These are phyloP conservation scores for Chionodraco myersi DNA, from an alignment of 2,113 vertebrate genomes.

Conservation along the genomic window DNA sequence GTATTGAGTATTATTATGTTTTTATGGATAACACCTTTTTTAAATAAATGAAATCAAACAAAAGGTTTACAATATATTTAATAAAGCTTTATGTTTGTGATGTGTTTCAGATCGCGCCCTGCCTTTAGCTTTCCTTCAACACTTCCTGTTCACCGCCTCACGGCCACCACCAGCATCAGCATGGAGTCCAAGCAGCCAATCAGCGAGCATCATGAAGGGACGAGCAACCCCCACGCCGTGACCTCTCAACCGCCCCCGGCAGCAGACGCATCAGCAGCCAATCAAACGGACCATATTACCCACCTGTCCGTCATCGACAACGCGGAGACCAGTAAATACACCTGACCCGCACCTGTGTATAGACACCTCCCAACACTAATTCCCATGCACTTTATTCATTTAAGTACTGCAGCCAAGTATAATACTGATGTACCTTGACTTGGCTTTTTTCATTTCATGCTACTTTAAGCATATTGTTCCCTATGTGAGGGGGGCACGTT, in stretches of 20 bases:
- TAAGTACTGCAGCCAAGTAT: too few relatives aligned
- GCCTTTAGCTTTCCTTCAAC: constrained; percentile 17
- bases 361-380: background rate
- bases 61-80: too few relatives aligned
- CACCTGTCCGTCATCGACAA: constrained; percentile 75
- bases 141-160: background rate
- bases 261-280: constrained; percentile 1
- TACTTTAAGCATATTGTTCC: too few relatives aligned
- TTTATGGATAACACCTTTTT: too few relatives aligned
- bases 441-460: too few relatives aligned
- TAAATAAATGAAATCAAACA: too few relatives aligned
- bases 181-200: constrained; percentile 66
- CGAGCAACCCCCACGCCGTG: constrained; percentile 14
- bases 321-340: constrained; percentile 73
- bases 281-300: constrained; percentile 51
- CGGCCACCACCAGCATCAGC: constrained; percentile 55
- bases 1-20: too few relatives aligned
- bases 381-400: too few relatives aligned
- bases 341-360: background rate
- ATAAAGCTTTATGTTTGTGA: background rate
- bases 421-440: too few relatives aligned
- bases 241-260: constrained; percentile 60
- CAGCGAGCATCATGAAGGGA: constrained; percentile 38
- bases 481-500: too few relatives aligned
- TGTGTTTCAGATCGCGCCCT: constrained; percentile 17